Evolutionary conservation across 1,140 invertebrate species (phyloP).

Genomic region (Grapholita molesta): DNA sequence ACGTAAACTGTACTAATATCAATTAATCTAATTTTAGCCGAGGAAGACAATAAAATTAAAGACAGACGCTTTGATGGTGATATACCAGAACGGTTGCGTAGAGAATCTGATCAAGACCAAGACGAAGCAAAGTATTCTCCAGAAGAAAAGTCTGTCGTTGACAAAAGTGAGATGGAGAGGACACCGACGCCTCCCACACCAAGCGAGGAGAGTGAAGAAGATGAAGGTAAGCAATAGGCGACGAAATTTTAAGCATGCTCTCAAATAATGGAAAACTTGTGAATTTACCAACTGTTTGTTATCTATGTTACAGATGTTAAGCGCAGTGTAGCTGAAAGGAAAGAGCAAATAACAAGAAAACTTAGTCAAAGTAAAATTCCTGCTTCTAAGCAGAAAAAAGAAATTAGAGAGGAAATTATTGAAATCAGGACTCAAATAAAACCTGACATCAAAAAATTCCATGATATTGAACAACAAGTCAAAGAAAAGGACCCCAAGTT

Average conservation of each 20-base stretch:
- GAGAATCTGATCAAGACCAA: slow-evolving; percentile 76
- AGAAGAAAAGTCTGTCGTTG: slow-evolving; percentile 83
- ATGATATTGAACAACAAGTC: slow-evolving; percentile 70
- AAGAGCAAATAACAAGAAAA: slow-evolving; percentile 84
- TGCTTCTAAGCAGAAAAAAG: slow-evolving; percentile 82
- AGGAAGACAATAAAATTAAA: slow-evolving; percentile 73
- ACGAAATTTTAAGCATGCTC: too few species aligned
- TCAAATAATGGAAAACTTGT: too few species aligned
- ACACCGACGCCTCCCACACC: slow-evolving; percentile 77
- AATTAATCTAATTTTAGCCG: slow-evolving; percentile 55
- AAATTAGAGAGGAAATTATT: slow-evolving; percentile 83
- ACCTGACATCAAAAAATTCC: slow-evolving; percentile 76
- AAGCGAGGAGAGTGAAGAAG: slow-evolving; percentile 81
- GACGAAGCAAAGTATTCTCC: slow-evolving; percentile 86
- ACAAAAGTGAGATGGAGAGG: slow-evolving; percentile 72
- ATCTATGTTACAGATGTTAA: slow-evolving; percentile 71
- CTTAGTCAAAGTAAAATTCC: slow-evolving; percentile 83
- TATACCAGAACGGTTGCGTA: slow-evolving; percentile 49
- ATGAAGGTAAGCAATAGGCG: slow-evolving; percentile 62
- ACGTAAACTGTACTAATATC: too few species aligned
- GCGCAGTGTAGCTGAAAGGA: slow-evolving; percentile 83
- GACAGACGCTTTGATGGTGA: slow-evolving; percentile 64
- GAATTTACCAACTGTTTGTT: neutral
- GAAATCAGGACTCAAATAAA: slow-evolving; percentile 84
- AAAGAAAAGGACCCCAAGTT: slow-evolving; percentile 63